phyloP scores from a whole-genome alignment of 1,140 invertebrate species.

The Physella acuta region DNA sequence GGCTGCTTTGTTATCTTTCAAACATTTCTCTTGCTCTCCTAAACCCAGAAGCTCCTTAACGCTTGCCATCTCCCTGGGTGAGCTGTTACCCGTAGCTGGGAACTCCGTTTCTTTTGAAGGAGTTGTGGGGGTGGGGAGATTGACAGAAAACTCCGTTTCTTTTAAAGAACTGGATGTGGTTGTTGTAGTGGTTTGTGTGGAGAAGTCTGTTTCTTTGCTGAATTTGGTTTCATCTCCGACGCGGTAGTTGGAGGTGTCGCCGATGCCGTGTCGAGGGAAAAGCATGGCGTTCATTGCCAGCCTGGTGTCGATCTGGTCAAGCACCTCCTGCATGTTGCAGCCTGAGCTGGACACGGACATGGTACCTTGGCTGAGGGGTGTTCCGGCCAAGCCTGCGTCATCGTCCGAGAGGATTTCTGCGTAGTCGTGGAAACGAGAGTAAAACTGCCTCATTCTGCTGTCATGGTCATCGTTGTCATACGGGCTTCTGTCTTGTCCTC shows the following conservation, averaged over 20 bases:
- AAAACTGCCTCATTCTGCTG: conserved; percentile 11
- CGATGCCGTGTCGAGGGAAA: conserved; percentile 18
- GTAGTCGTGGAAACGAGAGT: conserved; percentile 48
- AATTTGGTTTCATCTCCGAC: not conserved
- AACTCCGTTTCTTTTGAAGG: conserved; percentile 16
- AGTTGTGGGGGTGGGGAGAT: not conserved
- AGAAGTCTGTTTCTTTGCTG: conserved; percentile 2
- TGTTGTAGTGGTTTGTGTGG: not conserved
- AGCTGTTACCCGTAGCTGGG: not conserved
- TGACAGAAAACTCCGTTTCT: not conserved
- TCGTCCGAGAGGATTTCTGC: conserved; percentile 47
- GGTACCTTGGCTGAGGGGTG: conserved; percentile 7
- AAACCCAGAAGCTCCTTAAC: not conserved
- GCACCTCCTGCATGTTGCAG: conserved; percentile 32
- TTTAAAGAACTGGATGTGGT: not conserved
- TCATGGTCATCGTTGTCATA: conserved; percentile 13
- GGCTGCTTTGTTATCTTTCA: not conserved
- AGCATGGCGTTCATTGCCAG: conserved; percentile 22
- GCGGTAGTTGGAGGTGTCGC: conserved; percentile 10
- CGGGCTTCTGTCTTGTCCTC: not conserved
- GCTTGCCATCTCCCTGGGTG: not conserved
- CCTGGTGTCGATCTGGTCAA: conserved; percentile 28
- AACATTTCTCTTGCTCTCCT: not conserved
- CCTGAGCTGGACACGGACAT: conserved; percentile 26
- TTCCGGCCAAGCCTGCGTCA: conserved; percentile 20